These are phyloP conservation scores for Siderastrea radians DNA, from an alignment of 92 coral and sea anemone species.

Conservation along the genomic window DNA sequence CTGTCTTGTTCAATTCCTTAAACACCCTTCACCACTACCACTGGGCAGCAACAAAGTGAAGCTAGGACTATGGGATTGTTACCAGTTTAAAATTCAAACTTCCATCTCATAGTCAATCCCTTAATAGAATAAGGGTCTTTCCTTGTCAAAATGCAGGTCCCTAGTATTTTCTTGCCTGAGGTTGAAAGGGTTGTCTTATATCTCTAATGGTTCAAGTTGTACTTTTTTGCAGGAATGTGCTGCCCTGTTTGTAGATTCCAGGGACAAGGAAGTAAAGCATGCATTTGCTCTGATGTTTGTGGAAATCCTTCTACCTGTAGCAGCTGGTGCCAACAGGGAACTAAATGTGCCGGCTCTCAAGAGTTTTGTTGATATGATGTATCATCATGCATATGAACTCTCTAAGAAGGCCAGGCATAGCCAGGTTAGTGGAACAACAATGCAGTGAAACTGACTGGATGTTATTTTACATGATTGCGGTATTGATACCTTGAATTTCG, in stretches of 20 bases:
- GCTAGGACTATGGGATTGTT: no score
- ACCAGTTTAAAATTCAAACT: no score
- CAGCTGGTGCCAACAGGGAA: conserved; percentile 98
- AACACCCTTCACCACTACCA: no score
- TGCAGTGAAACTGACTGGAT: background rate
- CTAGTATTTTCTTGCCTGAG: no score
- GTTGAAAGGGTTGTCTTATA: no score
- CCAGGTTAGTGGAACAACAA: conserved; percentile 65
- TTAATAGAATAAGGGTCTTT: no score
- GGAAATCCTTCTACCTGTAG: conserved; percentile 98
- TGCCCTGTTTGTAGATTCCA: conserved; percentile 89
- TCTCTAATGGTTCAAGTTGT: no score
- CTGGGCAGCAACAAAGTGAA: no score
- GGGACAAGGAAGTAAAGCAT: conserved; percentile 96
- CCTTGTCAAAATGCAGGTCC: no score
- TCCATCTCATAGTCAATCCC: no score
- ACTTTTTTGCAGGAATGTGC: conserved; percentile 90
- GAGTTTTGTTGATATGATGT: conserved; percentile 96
- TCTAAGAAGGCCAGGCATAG: conserved; percentile 90
- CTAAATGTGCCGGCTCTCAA: conserved; percentile 97
- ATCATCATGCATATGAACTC: conserved; percentile 92
- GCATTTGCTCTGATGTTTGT: conserved; percentile 98
- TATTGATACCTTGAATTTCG: no score
- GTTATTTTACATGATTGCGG: background rate
- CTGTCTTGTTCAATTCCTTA: no score